phyloP scores from a whole-genome alignment of 2,888 invertebrate species.

The Pollenia angustigena region DNA sequence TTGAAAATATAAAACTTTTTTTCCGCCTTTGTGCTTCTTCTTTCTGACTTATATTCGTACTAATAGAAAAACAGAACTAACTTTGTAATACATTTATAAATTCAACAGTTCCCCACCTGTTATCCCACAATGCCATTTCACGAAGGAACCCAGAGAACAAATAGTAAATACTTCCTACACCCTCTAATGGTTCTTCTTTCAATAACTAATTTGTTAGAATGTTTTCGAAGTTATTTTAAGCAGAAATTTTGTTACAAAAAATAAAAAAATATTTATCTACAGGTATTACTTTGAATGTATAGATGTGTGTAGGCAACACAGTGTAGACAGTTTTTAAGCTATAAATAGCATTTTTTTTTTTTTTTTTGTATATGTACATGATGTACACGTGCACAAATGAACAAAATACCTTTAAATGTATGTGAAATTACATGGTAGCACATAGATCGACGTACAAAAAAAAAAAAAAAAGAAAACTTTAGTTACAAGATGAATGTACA shows the following conservation, averaged over 20 bases:
- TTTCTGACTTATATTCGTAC: background rate
- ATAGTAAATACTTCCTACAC: background rate
- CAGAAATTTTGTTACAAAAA: conserved; percentile 26
- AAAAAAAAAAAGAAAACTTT: too few relatives aligned
- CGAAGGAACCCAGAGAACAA: background rate
- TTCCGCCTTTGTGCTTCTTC: background rate
- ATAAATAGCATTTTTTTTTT: background rate
- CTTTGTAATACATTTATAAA: background rate
- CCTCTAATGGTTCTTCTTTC: conserved; percentile 22
- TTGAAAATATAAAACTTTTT: too few relatives aligned
- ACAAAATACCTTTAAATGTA: too few relatives aligned
- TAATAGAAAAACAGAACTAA: background rate
- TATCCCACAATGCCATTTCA: background rate
- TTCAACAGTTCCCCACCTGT: background rate
- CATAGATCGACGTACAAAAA: too few relatives aligned
- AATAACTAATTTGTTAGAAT: conserved; percentile 45
- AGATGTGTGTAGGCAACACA: background rate
- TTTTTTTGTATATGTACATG: background rate
- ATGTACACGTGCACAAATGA: background rate
- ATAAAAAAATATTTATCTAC: background rate
- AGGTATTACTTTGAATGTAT: background rate
- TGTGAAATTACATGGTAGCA: too few relatives aligned
- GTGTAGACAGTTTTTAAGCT: background rate
- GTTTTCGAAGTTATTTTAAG: conserved; percentile 33
- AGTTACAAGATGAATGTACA: too few relatives aligned